phyloP scores from a whole-genome alignment of 2,113 vertebrate genomes.

The Zosterops borbonicus region DNA sequence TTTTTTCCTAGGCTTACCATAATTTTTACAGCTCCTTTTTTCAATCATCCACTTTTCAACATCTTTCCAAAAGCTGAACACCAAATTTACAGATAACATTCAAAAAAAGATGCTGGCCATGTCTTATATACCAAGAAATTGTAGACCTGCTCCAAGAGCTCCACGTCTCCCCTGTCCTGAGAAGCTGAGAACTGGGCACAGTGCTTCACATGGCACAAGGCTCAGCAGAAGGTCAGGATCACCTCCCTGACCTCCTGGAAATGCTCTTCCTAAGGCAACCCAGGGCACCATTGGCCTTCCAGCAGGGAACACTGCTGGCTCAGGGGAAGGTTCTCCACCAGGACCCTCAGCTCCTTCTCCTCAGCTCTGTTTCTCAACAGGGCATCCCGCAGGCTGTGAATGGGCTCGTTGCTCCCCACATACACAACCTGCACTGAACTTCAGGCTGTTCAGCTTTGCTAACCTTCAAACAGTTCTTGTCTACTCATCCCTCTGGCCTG shows the following conservation, averaged over 20 bases:
- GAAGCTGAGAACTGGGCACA: neutral
- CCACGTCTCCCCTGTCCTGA: neutral
- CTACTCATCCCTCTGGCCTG: neutral
- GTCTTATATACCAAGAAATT: neutral
- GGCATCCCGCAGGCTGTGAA: neutral
- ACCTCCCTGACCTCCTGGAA: neutral
- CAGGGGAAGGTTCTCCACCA: neutral
- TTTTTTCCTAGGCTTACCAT: neutral
- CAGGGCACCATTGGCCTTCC: fast-evolving
- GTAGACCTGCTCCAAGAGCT: neutral
- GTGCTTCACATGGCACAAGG: neutral
- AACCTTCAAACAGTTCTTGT: too few species aligned
- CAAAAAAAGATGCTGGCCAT: neutral
- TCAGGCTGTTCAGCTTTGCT: neutral
- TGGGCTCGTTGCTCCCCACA: fast-evolving
- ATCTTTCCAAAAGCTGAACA: neutral
- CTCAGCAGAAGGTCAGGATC: neutral
- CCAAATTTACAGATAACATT: neutral
- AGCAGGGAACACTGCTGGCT: neutral
- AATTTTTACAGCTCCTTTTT: slow-evolving; percentile 1
- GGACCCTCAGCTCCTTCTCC: neutral
- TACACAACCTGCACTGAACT: neutral
- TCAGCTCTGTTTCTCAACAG: neutral
- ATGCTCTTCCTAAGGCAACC: neutral
- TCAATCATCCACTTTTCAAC: neutral